A percentile compares a stretch with the other conserved stretches of the same genome.
These are phyloP conservation scores for Apodemus agrarius DNA, from an alignment of 2,797 vertebrate genomes.

Conservation along the genomic window DNA sequence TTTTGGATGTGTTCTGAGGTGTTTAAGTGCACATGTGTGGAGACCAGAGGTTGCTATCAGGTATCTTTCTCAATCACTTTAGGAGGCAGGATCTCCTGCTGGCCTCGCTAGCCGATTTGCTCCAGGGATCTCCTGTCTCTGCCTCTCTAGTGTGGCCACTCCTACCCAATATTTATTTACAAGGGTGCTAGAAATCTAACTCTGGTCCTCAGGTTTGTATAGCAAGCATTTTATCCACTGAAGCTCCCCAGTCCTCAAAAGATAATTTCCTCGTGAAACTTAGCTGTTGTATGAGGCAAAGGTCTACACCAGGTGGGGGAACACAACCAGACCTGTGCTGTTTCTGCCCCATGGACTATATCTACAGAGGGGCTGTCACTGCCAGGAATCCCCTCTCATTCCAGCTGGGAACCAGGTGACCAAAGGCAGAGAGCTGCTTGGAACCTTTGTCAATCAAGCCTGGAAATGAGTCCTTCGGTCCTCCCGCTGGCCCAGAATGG, in stretches of 20 bases:
- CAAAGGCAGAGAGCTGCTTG: neutral
- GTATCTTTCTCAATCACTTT: neutral
- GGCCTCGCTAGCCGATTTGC: neutral
- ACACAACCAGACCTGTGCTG: neutral
- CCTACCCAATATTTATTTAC: neutral
- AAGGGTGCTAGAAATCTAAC: neutral
- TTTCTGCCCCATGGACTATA: neutral
- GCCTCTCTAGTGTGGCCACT: neutral
- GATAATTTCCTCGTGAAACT: neutral
- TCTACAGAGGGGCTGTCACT: fast-evolving
- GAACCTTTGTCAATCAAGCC: neutral
- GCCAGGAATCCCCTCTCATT: neutral
- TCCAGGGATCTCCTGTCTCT: neutral
- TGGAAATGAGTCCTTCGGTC: neutral
- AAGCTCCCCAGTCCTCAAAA: too few species aligned
- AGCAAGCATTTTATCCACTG: neutral
- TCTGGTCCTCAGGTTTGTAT: neutral
- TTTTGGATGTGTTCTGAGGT: neutral
- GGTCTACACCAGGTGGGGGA: neutral
- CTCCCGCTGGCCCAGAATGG: neutral
- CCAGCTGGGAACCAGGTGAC: neutral
- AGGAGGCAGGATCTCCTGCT: neutral
- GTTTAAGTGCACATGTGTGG: neutral
- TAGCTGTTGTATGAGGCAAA: neutral
- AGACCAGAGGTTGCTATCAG: neutral